These are phyloP conservation scores for Garra rufa DNA, from an alignment of 2,113 vertebrate species.

Conservation along the genomic window DNA sequence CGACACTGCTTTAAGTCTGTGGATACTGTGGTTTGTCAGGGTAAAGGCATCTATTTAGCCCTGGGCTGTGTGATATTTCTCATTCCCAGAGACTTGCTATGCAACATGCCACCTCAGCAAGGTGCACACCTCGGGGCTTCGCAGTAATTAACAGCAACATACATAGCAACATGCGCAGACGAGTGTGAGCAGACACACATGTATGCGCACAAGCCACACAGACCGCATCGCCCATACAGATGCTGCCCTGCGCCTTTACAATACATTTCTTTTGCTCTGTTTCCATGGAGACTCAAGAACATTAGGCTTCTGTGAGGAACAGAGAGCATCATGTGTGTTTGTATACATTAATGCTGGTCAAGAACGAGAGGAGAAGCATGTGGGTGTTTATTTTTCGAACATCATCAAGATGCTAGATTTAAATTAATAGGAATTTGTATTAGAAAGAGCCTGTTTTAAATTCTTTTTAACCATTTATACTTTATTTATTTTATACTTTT, in stretches of 20 bases:
- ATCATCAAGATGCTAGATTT: background rate
- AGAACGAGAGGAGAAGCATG: background rate
- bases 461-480: background rate
- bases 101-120: slow-evolving; percentile 53
- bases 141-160: slow-evolving; percentile 51
- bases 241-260: slow-evolving; percentile 63
- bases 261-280: slow-evolving; percentile 70
- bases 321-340: slow-evolving; percentile 36
- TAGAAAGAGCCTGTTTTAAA: background rate
- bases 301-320: slow-evolving; percentile 30
- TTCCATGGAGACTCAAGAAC: slow-evolving; percentile 74
- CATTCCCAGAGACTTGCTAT: slow-evolving; percentile 45
- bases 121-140: slow-evolving; percentile 42
- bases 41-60: slow-evolving; percentile 53
- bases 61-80: slow-evolving; percentile 44
- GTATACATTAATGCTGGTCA: slow-evolving; percentile 37
- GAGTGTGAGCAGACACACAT: background rate
- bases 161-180: background rate
- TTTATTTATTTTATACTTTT: too few relatives aligned
- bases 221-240: slow-evolving; percentile 60
- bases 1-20: slow-evolving; percentile 49
- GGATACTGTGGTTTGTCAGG: slow-evolving; percentile 44
- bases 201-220: background rate
- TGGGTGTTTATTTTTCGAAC: background rate
- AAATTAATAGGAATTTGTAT: background rate